Base-by-base conservation (phyloP, 64 coral and sea anemone genomes). In the Montipora sp. region DNA sequence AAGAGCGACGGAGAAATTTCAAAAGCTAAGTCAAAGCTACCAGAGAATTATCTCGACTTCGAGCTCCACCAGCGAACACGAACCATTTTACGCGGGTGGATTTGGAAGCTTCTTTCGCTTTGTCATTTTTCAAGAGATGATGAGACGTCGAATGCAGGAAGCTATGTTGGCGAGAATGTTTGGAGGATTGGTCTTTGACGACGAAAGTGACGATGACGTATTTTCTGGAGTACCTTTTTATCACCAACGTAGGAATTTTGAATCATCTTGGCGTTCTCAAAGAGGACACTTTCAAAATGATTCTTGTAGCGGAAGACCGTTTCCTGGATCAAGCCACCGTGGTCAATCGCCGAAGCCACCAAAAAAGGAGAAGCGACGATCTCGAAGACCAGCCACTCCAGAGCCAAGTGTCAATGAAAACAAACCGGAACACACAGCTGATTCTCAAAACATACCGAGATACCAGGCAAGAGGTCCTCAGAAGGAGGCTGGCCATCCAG, bases 1-100 rank as follows among this genome's bases (percentile, higher is more conserved):
- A 65, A 71, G 67, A 15, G 93, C 93, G 22, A 94, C 87, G 11
- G 77, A 75, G 75, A 94, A 90, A 71, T 94, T 94, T 85, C 93
- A 94, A 46, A 88, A 66, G 47, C 74, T 94, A 1, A 63, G 79
- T 8, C 79, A 94, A 90, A 88, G 87, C 5, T 94, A 94, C 27
- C 79, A 94, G 93, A 72, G 80, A 55, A 94, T 94, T 48, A 68
- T 77, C 79, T 89, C 87, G 16, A 77, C 67, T 16, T 89, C 61
- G 53, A 67, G 47, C 47, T 73, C 81, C 49, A 48, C 68, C 5
- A 9, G 68, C 4, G 68, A 71, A 71, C 58, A 81, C 27, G 88
- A 90, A 12, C 87, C 67, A 44, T 84, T 77, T 83, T 90, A 90
- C 43, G 51, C 74, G 59, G 75, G 75, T 75, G 93, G 83, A 57